phyloP scores from a whole-genome alignment of 2,888 invertebrate species.

The Salticus scenicus region DNA sequence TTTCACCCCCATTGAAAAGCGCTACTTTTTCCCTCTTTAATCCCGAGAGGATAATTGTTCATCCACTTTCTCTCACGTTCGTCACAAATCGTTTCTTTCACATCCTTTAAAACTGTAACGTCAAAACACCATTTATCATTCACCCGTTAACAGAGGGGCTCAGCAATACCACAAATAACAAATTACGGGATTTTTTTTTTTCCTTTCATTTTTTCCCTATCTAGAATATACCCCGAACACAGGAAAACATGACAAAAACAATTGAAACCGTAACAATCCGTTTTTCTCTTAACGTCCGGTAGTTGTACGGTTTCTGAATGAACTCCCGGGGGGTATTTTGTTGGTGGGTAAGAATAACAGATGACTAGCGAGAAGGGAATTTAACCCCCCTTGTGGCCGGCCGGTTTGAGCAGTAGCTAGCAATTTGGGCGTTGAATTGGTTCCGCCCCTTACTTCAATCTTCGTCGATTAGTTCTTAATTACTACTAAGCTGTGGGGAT shows the following conservation, averaged over 20 bases:
- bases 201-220: background rate
- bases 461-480: constrained; percentile 11
- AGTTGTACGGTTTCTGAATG: constrained; percentile 35
- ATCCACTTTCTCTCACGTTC: background rate
- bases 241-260: constrained; percentile 7
- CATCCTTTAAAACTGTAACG: background rate
- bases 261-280: constrained; percentile 17
- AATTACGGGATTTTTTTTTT: background rate
- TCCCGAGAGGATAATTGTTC: no score
- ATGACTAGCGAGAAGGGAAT: constrained; percentile 38
- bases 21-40: no score
- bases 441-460: constrained; percentile 3
- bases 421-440: background rate
- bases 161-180: constrained; percentile 5
- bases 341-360: constrained; percentile 25
- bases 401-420: background rate
- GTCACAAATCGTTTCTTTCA: background rate
- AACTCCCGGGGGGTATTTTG: constrained; percentile 10
- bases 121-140: no score
- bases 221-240: background rate
- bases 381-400: background rate
- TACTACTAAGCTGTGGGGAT: background rate
- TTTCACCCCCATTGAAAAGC: no score
- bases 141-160: background rate
- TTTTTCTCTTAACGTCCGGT: constrained; percentile 27